Evolutionary conservation across 2,888 invertebrate species (phyloP).

Genomic region (Thysanoteuthis rhombus): DNA sequence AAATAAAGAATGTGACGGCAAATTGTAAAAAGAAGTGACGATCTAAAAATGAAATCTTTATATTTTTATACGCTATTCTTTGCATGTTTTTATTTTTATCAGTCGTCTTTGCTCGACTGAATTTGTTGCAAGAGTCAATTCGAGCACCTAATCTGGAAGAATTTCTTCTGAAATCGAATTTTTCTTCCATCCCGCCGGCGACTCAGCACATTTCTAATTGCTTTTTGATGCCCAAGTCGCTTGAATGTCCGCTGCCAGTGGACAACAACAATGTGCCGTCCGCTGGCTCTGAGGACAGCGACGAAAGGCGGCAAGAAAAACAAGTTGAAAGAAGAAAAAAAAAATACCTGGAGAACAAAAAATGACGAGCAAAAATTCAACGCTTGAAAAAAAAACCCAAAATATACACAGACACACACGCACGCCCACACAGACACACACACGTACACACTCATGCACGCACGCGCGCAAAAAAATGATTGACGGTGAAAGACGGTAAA

Average conservation of each 20-base stretch:
- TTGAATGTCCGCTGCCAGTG: neutral
- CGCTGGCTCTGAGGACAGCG: neutral
- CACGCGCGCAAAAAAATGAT: too few relatives aligned
- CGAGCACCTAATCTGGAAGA: neutral
- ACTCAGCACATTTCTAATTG: neutral
- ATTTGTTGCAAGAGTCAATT: slow-evolving; percentile 12
- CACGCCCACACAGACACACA: too few relatives aligned
- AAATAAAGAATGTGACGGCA: too few relatives aligned
- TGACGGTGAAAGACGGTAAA: too few relatives aligned
- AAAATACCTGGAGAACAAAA: too few relatives aligned
- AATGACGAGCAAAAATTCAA: too few relatives aligned
- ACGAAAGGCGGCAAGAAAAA: neutral
- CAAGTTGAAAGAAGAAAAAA: too few relatives aligned
- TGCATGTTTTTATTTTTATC: neutral
- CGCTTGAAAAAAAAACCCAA: too few relatives aligned
- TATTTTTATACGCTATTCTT: neutral
- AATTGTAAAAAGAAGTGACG: too few relatives aligned
- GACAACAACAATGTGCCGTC: neutral
- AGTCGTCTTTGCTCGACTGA: neutral
- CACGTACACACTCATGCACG: too few relatives aligned
- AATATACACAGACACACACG: too few relatives aligned
- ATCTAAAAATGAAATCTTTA: neutral
- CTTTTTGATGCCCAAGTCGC: neutral
- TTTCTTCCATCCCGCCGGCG: neutral
- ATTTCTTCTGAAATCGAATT: neutral